A percentile compares a stretch with the other conserved stretches of the same genome.
phyloP scores from a whole-genome alignment of 2,797 vertebrate species.

The Lycodopsis pacificus region DNA sequence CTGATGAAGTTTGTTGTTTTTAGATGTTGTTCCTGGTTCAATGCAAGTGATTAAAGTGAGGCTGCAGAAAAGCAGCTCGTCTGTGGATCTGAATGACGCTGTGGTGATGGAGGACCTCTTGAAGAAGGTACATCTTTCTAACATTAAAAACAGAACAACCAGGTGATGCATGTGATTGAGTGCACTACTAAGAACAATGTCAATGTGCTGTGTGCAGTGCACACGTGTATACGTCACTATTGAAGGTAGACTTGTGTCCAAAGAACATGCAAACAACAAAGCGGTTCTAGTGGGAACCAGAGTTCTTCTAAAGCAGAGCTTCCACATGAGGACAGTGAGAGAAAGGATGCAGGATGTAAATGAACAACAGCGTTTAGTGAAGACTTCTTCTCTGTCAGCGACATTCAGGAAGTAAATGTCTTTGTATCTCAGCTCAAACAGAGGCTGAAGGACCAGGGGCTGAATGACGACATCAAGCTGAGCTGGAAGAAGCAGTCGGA shows the following conservation, averaged over 20 bases:
- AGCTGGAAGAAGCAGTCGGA: slow-evolving; percentile 36
- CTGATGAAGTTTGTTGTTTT: no score
- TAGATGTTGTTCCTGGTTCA: background rate
- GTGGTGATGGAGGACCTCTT: no score
- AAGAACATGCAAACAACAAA: background rate
- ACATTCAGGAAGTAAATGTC: no score
- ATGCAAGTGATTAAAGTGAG: background rate
- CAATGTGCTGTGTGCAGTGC: no score
- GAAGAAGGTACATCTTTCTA: no score
- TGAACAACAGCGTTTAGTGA: no score
- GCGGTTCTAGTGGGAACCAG: background rate
- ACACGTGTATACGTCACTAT: no score
- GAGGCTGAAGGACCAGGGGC: slow-evolving; percentile 28
- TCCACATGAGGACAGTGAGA: background rate
- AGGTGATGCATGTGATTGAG: no score
- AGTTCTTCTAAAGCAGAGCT: background rate
- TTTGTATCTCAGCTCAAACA: slow-evolving; percentile 30
- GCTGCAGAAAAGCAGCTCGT: background rate
- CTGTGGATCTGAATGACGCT: no score
- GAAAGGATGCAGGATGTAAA: background rate
- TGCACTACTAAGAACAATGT: no score
- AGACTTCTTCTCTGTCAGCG: background rate
- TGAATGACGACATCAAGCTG: slow-evolving; percentile 16
- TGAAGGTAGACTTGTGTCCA: no score
- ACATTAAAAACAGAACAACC: no score